A percentile compares a stretch with the other conserved stretches of the same genome.
Evolutionary conservation across 2,888 invertebrate species (phyloP).

Genomic region (Anorthoa munda): DNA sequence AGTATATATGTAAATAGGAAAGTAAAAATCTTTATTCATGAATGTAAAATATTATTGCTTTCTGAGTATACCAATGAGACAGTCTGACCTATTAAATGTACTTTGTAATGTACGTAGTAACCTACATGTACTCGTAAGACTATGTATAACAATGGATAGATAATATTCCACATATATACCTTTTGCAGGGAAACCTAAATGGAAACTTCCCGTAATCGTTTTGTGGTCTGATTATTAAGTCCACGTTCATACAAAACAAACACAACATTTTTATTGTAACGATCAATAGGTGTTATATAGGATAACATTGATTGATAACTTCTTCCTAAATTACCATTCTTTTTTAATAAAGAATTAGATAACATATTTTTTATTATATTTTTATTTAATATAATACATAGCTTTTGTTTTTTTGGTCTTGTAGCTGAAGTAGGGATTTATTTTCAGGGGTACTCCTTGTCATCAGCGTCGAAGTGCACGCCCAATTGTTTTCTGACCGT

Average conservation of each 20-base stretch:
- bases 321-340: no score
- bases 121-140: slow-evolving; percentile 10
- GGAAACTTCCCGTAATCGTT: no score
- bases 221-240: no score
- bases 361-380: no score
- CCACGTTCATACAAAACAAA: no score
- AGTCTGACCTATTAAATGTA: slow-evolving; percentile 40
- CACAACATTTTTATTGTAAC: no score
- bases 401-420: not conserved
- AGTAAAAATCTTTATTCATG: slow-evolving; percentile 36
- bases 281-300: no score
- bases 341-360: not conserved
- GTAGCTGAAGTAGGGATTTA: not conserved
- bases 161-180: not conserved
- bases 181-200: not conserved
- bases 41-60: slow-evolving; percentile 15
- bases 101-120: slow-evolving; percentile 27
- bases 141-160: slow-evolving; percentile 3
- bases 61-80: slow-evolving; percentile 12
- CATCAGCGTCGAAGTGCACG: slow-evolving; percentile 91
- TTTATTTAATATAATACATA: no score
- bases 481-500: slow-evolving; percentile 93
- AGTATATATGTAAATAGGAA: not conserved
- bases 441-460: slow-evolving; percentile 73
- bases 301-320: no score